These are phyloP conservation scores for Entomobrya proxima DNA, from an alignment of 2,888 invertebrate species.

Conservation along the genomic window DNA sequence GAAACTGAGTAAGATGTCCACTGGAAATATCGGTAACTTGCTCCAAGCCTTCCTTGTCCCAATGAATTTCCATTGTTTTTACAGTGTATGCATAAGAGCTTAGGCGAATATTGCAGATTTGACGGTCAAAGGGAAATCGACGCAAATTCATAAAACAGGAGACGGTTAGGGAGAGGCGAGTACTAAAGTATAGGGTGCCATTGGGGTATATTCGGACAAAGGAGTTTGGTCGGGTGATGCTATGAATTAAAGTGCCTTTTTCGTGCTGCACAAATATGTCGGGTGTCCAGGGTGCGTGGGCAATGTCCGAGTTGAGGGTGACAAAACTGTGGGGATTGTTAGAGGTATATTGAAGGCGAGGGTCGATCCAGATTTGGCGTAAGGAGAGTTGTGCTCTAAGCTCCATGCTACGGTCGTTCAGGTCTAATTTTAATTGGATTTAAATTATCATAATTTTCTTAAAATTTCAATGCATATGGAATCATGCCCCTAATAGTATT, in stretches of 20 bases:
- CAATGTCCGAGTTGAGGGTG: constrained; percentile 8
- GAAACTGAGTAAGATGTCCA: constrained; percentile 38
- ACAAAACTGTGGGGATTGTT: background rate
- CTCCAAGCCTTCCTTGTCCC: background rate
- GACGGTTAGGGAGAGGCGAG: constrained; percentile 42
- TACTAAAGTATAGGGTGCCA: constrained; percentile 45
- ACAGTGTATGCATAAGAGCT: constrained; percentile 35
- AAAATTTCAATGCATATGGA: no score
- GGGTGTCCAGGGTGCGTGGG: constrained; percentile 52
- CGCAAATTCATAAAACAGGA: constrained; percentile 60
- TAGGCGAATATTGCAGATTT: constrained; percentile 51
- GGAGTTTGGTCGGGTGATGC: constrained; percentile 19
- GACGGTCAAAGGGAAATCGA: constrained; percentile 62
- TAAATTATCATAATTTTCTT: constrained; percentile 15
- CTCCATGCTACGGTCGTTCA: constrained; percentile 67
- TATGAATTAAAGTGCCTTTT: constrained; percentile 12
- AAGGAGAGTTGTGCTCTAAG: constrained; percentile 50
- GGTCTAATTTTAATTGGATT: background rate
- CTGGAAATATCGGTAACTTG: background rate
- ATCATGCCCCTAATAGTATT: constrained; percentile 58
- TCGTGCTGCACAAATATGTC: constrained; percentile 55
- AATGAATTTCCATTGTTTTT: background rate
- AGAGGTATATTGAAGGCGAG: constrained; percentile 24
- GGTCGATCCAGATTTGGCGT: constrained; percentile 57
- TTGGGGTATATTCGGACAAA: constrained; percentile 48